Evolutionary conservation across 2,888 invertebrate genomes (phyloP), one percentile per base, ranked within the genome.

Genomic region (Aporophyla lueneburgensis): DNA sequence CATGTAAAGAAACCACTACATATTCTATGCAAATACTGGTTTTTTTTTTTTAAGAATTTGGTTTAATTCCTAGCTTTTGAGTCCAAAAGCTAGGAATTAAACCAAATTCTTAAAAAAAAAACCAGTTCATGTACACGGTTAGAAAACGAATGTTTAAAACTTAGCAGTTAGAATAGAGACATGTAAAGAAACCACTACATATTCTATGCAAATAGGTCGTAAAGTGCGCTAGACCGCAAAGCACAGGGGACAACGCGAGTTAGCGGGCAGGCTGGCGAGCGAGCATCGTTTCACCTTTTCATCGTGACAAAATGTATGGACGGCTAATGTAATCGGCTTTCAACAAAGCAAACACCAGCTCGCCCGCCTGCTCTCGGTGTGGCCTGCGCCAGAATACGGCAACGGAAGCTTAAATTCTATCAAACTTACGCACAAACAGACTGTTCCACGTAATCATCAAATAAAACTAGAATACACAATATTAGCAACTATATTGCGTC

Each of bases 381-480:
- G 43, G 43, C 43, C 43, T 46, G 43, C 43, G 5, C 3, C 10
- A 9, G 12, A 49, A n/a, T 16, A 43, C 6, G 21, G n/a, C 16
- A 16, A 51, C 14, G 40, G 12, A 76, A 49, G 16, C 12, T 27
- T 27, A 9, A 51, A 56, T 56, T 40, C 5, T 53, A 46, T 16
- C 5, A 51, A 78, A 53, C 2, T 9, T 68, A 21, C n/a, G 16
- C 12, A 56, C 7, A 67, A 21, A 65, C 49, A 10, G 9, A 10
- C 19, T 12, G 2, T 27, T 5, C 16, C 2, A 43, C 40, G 5
- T 49, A 9, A 65, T 33, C 9, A 33, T 46, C 24, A 14, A 78
- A 43, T 70, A 46, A 46, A 61, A 49, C 24, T 54, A 40, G 5
- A 49, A 78, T 78, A 40, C 14, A 53, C 9, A n/a, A 46, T 19